These are phyloP conservation scores for Neocrepidodera transversa DNA, from an alignment of 2,888 invertebrate genomes.

Conservation along the genomic window DNA sequence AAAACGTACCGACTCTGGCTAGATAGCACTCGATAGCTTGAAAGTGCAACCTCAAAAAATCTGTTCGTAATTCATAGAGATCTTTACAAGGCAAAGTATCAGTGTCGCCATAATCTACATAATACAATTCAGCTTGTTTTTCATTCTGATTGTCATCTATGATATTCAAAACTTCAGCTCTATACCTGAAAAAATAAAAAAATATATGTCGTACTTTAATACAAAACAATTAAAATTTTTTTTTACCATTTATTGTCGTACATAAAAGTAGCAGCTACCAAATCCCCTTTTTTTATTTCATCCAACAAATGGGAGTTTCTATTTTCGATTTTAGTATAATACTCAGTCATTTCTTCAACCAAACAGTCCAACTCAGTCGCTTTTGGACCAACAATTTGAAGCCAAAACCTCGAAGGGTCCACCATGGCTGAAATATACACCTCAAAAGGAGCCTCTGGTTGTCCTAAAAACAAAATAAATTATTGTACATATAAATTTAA, in stretches of 20 bases:
- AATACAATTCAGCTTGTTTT: conserved; percentile 75
- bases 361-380: conserved; percentile 80
- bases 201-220: conserved; percentile 1
- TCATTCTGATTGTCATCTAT: conserved; percentile 64
- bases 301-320: conserved; percentile 64
- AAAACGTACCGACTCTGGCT: conserved; percentile 71
- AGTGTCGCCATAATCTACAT: conserved; percentile 88
- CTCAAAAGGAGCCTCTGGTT: conserved; percentile 72
- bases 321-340: conserved; percentile 73
- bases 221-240: background rate
- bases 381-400: conserved; percentile 78
- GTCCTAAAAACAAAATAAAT: conserved; percentile 44
- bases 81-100: conserved; percentile 72
- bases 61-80: conserved; percentile 76
- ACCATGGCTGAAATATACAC: conserved; percentile 88
- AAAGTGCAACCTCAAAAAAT: conserved; percentile 75
- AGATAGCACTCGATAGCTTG: conserved; percentile 90
- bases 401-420: conserved; percentile 82
- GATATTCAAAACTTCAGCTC: conserved; percentile 72
- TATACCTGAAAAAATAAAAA: conserved; percentile 49
- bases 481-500: too few species aligned
- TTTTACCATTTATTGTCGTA: conserved; percentile 82
- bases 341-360: conserved; percentile 82
- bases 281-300: conserved; percentile 73
- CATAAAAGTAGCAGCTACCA: conserved; percentile 85